phyloP scores from a whole-genome alignment of 2,888 invertebrate species.

The Xanthostigma xanthostigma region DNA sequence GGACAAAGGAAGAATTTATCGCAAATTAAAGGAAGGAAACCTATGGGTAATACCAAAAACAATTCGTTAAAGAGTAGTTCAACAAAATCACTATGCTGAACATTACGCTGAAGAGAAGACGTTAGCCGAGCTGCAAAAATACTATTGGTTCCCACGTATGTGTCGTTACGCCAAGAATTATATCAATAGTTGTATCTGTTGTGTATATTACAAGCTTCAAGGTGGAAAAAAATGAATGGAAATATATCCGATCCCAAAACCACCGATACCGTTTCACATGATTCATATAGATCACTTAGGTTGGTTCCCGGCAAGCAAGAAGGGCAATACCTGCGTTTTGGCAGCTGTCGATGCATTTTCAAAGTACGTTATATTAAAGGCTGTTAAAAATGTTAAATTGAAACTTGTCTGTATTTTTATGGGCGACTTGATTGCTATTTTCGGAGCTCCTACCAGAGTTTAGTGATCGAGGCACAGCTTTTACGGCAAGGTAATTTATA shows the following conservation, averaged over 20 bases:
- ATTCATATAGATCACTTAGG: not conserved
- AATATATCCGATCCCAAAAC: not conserved
- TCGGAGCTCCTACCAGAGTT: too few species aligned
- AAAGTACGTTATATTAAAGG: too few species aligned
- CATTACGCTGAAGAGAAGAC: slow-evolving; percentile 8
- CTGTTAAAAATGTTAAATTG: too few species aligned
- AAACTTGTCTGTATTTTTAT: too few species aligned
- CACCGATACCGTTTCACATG: not conserved
- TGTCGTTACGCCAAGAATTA: slow-evolving; percentile 6
- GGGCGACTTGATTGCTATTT: too few species aligned
- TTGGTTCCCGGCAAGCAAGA: not conserved
- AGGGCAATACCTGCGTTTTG: not conserved
- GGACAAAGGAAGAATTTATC: not conserved
- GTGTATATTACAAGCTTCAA: slow-evolving; percentile 1
- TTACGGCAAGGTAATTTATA: too few species aligned
- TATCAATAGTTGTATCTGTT: slow-evolving; percentile 8
- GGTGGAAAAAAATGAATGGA: not conserved
- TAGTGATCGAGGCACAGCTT: too few species aligned
- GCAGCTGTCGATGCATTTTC: too few species aligned
- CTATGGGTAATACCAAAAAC: not conserved
- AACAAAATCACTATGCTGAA: slow-evolving; percentile 6
- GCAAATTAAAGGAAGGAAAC: not conserved
- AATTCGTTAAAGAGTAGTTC: not conserved
- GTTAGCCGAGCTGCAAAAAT: not conserved
- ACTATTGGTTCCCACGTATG: slow-evolving; percentile 10